Evolutionary conservation across 2,888 invertebrate species (phyloP).

Genomic region (Cryptus armator): DNA sequence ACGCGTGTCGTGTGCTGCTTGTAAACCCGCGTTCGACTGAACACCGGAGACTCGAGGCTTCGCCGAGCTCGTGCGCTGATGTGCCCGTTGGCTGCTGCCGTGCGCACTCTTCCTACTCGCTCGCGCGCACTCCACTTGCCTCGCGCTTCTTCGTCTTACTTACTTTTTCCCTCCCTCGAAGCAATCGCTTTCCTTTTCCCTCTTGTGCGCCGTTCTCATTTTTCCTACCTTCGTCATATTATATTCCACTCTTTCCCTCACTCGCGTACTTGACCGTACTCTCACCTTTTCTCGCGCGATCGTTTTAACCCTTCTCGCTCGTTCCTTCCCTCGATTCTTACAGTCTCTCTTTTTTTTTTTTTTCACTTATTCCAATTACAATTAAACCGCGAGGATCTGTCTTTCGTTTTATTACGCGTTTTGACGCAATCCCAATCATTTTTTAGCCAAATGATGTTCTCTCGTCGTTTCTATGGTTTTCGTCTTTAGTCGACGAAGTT

Average conservation of each 20-base stretch:
- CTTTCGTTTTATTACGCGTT: too few relatives aligned
- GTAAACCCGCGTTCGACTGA: conserved; percentile 84
- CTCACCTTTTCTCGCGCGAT: conserved; percentile 61
- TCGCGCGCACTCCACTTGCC: conserved; percentile 69
- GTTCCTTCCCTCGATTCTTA: conserved; percentile 27
- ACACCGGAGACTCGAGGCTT: conserved; percentile 65
- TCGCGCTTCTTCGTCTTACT: conserved; percentile 67
- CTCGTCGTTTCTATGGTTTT: too few relatives aligned
- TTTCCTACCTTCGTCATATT: conserved; percentile 54
- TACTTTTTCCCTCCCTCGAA: conserved; percentile 44
- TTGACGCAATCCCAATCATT: too few relatives aligned
- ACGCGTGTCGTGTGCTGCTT: conserved; percentile 81
- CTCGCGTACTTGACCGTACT: conserved; percentile 54
- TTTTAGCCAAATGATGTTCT: too few relatives aligned
- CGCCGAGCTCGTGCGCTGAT: conserved; percentile 70
- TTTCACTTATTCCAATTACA: too few relatives aligned
- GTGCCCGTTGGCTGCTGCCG: conserved; percentile 60
- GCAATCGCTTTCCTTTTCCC: conserved; percentile 46
- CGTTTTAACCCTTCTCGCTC: conserved; percentile 39
- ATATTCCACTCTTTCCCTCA: conserved; percentile 54
- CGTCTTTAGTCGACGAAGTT: too few relatives aligned
- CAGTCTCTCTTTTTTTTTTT: conserved; percentile 9
- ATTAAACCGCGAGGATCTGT: too few relatives aligned
- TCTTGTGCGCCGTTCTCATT: conserved; percentile 34
- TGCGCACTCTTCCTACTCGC: conserved; percentile 73